These are phyloP conservation scores for Autographa pulchrina DNA, from an alignment of 2,888 invertebrate species.

Conservation along the genomic window DNA sequence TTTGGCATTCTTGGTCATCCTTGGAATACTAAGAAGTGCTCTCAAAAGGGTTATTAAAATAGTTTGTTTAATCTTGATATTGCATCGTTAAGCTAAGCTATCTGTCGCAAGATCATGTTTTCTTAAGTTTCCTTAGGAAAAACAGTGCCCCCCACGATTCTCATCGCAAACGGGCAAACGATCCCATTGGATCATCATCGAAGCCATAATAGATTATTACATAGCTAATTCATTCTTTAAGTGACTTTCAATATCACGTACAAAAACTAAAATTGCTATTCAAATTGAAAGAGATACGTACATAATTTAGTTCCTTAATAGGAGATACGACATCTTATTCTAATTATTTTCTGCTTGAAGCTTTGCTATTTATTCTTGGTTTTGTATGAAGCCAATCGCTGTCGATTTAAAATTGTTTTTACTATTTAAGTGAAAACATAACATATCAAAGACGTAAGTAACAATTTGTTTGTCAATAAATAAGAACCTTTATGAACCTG, in stretches of 20 bases:
- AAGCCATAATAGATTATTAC: constrained; percentile 26
- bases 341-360: constrained; percentile 30
- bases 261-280: constrained; percentile 43
- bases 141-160: constrained; percentile 2
- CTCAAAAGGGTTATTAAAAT: neutral
- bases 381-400: constrained; percentile 39
- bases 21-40: neutral
- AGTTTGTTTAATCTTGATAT: constrained; percentile 7
- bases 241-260: constrained; percentile 21
- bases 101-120: neutral
- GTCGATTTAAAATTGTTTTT: neutral
- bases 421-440: too few species aligned
- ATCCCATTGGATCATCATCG: constrained; percentile 15
- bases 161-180: neutral
- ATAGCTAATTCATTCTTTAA: constrained; percentile 30
- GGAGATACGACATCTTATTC: constrained; percentile 25
- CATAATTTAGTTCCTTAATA: constrained; percentile 44
- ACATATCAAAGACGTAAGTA: too few species aligned
- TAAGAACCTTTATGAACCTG: too few species aligned
- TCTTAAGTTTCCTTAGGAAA: constrained; percentile 1
- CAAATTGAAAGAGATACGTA: constrained; percentile 44
- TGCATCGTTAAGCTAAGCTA: constrained; percentile 1
- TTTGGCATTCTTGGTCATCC: neutral
- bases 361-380: constrained; percentile 37
- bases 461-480: too few species aligned